Evolutionary conservation across 2,113 vertebrate genomes (phyloP), one percentile per base, ranked within the genome.

Genomic region (Protobothrops flavoviridis): DNA sequence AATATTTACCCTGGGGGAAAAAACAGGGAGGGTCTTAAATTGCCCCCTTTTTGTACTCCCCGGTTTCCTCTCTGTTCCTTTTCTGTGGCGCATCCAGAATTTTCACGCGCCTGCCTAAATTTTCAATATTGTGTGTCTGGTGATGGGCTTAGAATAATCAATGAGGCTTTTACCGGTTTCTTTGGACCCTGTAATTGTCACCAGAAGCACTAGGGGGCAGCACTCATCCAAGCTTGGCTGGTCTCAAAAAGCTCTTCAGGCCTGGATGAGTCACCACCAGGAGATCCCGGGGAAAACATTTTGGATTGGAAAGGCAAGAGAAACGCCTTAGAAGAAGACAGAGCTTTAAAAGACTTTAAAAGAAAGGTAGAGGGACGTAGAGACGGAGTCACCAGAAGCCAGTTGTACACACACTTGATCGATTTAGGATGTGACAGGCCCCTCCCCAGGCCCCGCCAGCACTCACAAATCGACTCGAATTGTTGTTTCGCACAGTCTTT

Each of bases 381-480:
- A 6, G 2, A 39, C 1, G 2, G n/a, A 61, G 59, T 61, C 24
- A 61, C 59, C 59, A 29, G 29, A 2, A 2, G 12, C 64, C 2
- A 69, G 29, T 15, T n/a, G 29, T 13, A 5, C 61, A 15, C 29
- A 5, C 64, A 2, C 12, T 69, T 24, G 3, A 24, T 23, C 11
- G 23, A 13, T 87, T 52, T 15, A n/a, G 45, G 26, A 59, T 2
- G 13, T 3, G 11, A 9, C 21, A 0, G 17, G 5, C 0, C 2
- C 3, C 43, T 5, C 7, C 39, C 24, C 1, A 1, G 23, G 24
- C 13, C n/a, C 3, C 3, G 0, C 50, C 39, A 2, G 8, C 12
- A 98, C 98, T 98, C 93, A 98, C 98, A 94, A 98, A 98, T 96
- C 98, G 97, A 95, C 98, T 98, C 55, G 98, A 98, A 95, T 98